Percentiles rank a stretch among this genome's conserved stretches.
Evolutionary conservation across 2,797 vertebrate genomes (phyloP).

Genomic region (Myiothlypis chrysogaster): DNA sequence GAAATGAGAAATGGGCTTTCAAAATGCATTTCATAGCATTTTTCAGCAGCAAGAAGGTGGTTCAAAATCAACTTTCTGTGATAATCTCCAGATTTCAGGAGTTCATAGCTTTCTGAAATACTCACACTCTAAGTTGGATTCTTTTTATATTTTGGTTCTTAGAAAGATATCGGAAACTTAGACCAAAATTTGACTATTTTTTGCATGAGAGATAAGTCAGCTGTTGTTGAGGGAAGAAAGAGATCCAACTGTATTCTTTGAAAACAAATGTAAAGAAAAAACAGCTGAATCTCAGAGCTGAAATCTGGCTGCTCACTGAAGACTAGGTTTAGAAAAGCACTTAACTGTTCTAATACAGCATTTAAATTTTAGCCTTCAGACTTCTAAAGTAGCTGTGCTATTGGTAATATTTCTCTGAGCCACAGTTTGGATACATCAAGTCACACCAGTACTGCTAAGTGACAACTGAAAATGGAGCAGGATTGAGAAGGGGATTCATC

Average conservation of each 20-base stretch:
- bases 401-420: not conserved
- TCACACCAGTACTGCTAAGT: not conserved
- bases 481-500: accelerated
- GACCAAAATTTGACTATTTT: not conserved
- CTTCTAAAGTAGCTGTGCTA: not conserved
- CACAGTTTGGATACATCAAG: not conserved
- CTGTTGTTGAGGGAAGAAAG: not conserved
- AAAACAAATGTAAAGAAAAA: not conserved
- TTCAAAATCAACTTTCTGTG: not conserved
- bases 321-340: not conserved
- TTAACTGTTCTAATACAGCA: not conserved
- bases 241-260: not conserved
- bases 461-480: not conserved
- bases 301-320: not conserved
- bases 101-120: not conserved
- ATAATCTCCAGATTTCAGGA: not conserved
- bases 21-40: not conserved
- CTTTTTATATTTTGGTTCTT: not conserved
- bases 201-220: not conserved
- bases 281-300: not conserved
- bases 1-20: not conserved
- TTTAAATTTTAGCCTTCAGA: not conserved
- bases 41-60: not conserved
- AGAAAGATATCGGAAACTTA: not conserved
- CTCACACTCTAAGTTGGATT: not conserved